Percentiles rank a stretch among this genome's conserved stretches.
Conservation (phyloP, 2,113 vertebrate genomes). For the Cololabis saira region DNA sequence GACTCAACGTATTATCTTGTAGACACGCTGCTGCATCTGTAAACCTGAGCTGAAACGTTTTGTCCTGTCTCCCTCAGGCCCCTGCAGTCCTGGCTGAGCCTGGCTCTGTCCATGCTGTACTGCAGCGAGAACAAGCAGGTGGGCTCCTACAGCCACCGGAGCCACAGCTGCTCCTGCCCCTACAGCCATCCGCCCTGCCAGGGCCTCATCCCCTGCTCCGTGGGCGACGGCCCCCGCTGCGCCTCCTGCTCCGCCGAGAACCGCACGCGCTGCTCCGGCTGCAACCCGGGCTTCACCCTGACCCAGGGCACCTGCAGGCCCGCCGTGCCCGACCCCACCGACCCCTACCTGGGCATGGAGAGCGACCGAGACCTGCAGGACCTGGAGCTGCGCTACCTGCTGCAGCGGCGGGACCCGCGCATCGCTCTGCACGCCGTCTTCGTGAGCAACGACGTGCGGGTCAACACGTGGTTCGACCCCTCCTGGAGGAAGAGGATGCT, state of each 20-base stretch:
- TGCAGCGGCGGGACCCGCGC: conserved; percentile 90
- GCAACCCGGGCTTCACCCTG: conserved; percentile 89
- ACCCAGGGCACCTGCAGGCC: conserved; percentile 90
- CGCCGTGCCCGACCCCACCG: conserved; percentile 91
- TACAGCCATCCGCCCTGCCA: conserved; percentile 89
- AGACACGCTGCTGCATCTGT: no score
- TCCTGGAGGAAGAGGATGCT: conserved; percentile 98
- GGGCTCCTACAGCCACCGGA: conserved; percentile 90
- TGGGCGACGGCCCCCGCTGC: conserved; percentile 88
- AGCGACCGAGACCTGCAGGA: conserved; percentile 91
- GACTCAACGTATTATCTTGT: no score
- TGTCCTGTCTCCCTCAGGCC: conserved; percentile 79
- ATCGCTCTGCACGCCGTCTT: conserved; percentile 92
- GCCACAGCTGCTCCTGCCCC: conserved; percentile 90
- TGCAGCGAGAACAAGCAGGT: conserved; percentile 89
- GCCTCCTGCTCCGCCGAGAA: conserved; percentile 90
- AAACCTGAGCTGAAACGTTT: not conserved
- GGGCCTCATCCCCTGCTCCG: conserved; percentile 88
- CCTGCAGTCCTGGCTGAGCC: conserved; percentile 90
- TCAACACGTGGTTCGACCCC: conserved; percentile 96
- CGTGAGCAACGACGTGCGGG: conserved; percentile 94
- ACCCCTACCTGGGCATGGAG: conserved; percentile 94
- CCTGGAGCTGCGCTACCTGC: conserved; percentile 90
- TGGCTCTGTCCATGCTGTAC: conserved; percentile 91
- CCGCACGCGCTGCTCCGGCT: conserved; percentile 90